These are phyloP conservation scores for Crypturellus tataupa DNA, from an alignment of 2,797 vertebrate genomes.

Conservation along the genomic window DNA sequence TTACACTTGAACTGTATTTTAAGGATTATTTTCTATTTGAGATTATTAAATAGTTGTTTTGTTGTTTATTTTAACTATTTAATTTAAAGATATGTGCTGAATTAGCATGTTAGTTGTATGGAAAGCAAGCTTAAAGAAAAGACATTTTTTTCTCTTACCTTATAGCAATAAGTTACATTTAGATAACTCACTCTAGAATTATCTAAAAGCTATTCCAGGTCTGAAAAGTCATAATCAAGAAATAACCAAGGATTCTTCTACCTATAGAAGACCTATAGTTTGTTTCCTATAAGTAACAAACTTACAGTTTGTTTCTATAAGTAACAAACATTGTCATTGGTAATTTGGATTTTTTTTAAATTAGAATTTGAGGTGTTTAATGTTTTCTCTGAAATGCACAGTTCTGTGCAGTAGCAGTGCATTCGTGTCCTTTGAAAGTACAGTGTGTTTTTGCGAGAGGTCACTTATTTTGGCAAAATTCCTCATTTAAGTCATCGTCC, in stretches of 20 bases:
- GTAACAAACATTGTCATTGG: fast-evolving
- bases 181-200: not conserved
- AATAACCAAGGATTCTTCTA: not conserved
- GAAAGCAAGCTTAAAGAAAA: not conserved
- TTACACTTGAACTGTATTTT: fast-evolving
- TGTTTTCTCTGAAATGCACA: not conserved
- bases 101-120: not conserved
- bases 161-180: not conserved
- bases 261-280: too few species aligned
- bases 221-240: not conserved
- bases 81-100: not conserved
- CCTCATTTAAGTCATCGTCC: not conserved
- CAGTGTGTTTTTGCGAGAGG: fast-evolving
- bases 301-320: too few species aligned
- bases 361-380: not conserved
- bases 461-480: not conserved
- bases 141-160: not conserved
- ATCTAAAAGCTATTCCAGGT: not conserved
- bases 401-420: not conserved
- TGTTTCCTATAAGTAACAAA: too few species aligned
- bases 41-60: not conserved
- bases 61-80: not conserved
- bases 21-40: not conserved
- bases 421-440: not conserved
- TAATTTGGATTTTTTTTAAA: not conserved